Evolutionary conservation across 1,140 invertebrate species (phyloP).

Genomic region (Dendroctonus valens): DNA sequence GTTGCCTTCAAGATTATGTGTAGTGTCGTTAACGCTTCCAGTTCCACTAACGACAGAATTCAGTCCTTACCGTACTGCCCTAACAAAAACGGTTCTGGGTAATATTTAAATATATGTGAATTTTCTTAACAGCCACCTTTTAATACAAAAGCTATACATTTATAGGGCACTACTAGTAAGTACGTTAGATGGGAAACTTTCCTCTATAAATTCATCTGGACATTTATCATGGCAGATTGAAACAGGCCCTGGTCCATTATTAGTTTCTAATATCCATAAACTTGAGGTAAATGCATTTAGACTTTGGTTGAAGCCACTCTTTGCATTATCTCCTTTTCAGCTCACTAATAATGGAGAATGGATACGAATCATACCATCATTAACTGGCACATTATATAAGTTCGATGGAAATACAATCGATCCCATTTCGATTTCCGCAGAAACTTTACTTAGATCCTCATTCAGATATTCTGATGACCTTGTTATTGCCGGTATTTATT

Average conservation of each 20-base stretch:
- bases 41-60: conserved; percentile 11
- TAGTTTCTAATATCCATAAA: conserved; percentile 82
- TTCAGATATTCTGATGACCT: conserved; percentile 82
- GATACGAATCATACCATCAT: conserved; percentile 85
- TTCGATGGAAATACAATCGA: conserved; percentile 88
- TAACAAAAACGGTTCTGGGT: conserved; percentile 35
- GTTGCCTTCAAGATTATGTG: conserved; percentile 27
- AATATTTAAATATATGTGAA: conserved; percentile 12
- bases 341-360: conserved; percentile 82
- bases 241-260: conserved; percentile 69
- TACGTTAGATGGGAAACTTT: conserved; percentile 82
- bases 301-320: no score
- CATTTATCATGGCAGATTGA: conserved; percentile 70
- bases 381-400: conserved; percentile 86
- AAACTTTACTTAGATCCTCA: conserved; percentile 79
- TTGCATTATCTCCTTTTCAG: conserved; percentile 52
- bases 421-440: conserved; percentile 80
- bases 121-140: neutral
- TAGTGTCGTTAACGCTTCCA: conserved; percentile 29
- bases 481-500: conserved; percentile 74
- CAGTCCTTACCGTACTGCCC: conserved; percentile 34
- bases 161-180: conserved; percentile 77
- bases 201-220: conserved; percentile 75
- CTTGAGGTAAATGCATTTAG: conserved; percentile 62
- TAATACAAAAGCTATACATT: conserved; percentile 29